Evolutionary conservation across 2,888 invertebrate genomes (phyloP).

Genomic region (Drosophila melanosoma): DNA sequence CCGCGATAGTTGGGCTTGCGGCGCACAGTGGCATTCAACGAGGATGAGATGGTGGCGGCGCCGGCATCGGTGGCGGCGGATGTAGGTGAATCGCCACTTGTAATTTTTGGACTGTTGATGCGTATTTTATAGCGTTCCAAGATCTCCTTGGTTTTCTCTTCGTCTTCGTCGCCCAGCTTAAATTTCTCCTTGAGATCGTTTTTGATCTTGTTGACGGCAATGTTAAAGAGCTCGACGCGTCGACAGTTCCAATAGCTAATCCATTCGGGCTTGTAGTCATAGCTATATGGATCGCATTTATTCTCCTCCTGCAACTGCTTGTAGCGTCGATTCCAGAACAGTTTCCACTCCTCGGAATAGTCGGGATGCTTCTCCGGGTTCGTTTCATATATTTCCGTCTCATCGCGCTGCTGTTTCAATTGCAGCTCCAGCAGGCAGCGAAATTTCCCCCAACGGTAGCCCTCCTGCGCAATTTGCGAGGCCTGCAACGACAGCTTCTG

Average conservation of each 20-base stretch:
- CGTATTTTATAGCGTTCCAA: constrained; percentile 84
- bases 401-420: constrained; percentile 86
- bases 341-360: constrained; percentile 95
- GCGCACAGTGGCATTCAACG: constrained; percentile 16
- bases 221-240: constrained; percentile 91
- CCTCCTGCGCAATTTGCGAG: constrained; percentile 84
- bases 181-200: constrained; percentile 89
- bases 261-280: constrained; percentile 96
- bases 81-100: neutral
- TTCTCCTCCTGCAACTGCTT: constrained; percentile 90
- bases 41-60: neutral
- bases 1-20: constrained; percentile 57
- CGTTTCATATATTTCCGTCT: constrained; percentile 91
- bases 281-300: constrained; percentile 89
- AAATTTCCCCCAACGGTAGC: constrained; percentile 86
- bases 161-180: constrained; percentile 86
- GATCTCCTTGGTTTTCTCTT: constrained; percentile 82
- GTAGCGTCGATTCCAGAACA: constrained; percentile 94
- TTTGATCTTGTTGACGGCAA: constrained; percentile 88
- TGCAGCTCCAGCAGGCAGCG: constrained; percentile 84
- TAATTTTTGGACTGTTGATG: constrained; percentile 48
- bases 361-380: constrained; percentile 95
- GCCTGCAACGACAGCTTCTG: constrained; percentile 81
- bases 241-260: constrained; percentile 93
- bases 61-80: neutral